Conservation (phyloP, 2,797 vertebrate species). For the Gallinago nigripennis region DNA sequence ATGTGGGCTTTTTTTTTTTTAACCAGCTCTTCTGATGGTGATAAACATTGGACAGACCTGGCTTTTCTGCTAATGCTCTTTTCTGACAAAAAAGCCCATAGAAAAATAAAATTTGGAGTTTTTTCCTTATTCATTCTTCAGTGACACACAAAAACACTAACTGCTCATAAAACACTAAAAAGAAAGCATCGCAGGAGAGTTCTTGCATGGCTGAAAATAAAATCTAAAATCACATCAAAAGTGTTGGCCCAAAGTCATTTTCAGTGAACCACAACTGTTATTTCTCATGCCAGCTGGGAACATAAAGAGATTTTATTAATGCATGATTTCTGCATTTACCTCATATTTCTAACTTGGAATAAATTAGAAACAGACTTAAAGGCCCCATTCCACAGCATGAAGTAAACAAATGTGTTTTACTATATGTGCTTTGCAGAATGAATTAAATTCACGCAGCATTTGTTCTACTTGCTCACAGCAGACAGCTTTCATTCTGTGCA, state of each 20-base stretch:
- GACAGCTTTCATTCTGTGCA: constrained; percentile 80
- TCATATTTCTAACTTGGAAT: constrained; percentile 58
- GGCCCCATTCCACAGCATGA: constrained; percentile 70
- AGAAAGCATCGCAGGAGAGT: constrained; percentile 18
- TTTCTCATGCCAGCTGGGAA: constrained; percentile 59
- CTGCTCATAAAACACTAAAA: constrained; percentile 45
- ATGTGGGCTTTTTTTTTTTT: background rate
- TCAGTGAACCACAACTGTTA: constrained; percentile 59
- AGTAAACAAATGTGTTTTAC: constrained; percentile 76
- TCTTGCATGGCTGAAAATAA: constrained; percentile 57
- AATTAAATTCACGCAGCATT: constrained; percentile 79
- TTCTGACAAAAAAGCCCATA: background rate
- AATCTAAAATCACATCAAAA: constrained; percentile 60
- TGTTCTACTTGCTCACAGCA: constrained; percentile 75
- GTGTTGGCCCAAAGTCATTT: constrained; percentile 58
- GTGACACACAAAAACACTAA: constrained; percentile 15
- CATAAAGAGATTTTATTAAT: constrained; percentile 61
- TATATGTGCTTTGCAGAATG: constrained; percentile 72
- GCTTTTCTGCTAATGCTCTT: background rate
- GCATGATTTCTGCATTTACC: constrained; percentile 57
- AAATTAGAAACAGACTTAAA: constrained; percentile 75
- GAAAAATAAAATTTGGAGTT: background rate
- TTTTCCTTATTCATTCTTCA: background rate
- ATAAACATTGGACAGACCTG: background rate
- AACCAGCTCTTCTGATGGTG: background rate